A percentile compares a stretch with the other conserved stretches of the same genome.
Conservation (phyloP, 2,888 invertebrate genomes). For the Drosophila kambysellisi region DNA sequence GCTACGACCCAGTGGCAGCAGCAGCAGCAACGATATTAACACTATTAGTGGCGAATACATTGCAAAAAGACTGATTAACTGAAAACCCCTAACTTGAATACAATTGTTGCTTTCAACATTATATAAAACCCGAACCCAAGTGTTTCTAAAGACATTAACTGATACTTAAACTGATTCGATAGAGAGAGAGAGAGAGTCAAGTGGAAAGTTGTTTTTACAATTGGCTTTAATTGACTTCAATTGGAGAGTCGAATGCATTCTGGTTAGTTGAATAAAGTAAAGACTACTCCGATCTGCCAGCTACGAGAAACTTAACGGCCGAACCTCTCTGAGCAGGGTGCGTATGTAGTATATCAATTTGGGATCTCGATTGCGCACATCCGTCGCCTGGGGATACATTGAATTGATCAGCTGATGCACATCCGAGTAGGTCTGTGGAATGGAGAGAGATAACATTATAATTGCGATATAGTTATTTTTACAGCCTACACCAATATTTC, state of each 20-base stretch:
- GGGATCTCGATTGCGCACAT: slow-evolving; percentile 69
- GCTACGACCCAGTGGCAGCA: not conserved
- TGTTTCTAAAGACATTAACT: slow-evolving; percentile 13
- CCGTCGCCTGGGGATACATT: slow-evolving; percentile 67
- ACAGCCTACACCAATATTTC: slow-evolving; percentile 77
- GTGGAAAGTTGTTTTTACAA: slow-evolving; percentile 42
- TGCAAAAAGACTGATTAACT: slow-evolving; percentile 1
- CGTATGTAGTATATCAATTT: slow-evolving; percentile 73
- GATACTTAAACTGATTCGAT: slow-evolving; percentile 19
- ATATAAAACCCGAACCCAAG: slow-evolving; percentile 1
- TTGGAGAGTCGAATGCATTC: slow-evolving; percentile 48
- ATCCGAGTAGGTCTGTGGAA: slow-evolving; percentile 74
- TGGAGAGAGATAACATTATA: not conserved
- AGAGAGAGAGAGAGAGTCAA: slow-evolving; percentile 19
- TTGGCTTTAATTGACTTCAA: slow-evolving; percentile 68
- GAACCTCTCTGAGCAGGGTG: slow-evolving; percentile 69
- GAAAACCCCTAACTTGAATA: not conserved
- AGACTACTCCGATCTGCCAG: slow-evolving; percentile 13
- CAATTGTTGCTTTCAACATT: slow-evolving; percentile 5
- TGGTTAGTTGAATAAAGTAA: slow-evolving; percentile 11
- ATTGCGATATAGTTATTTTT: not conserved
- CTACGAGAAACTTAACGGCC: slow-evolving; percentile 81
- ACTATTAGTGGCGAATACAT: slow-evolving; percentile 19
- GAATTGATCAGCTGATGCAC: slow-evolving; percentile 78
- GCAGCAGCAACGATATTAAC: slow-evolving; percentile 1